Evolutionary conservation across 2,888 invertebrate genomes (phyloP).

Genomic region (Steromphala cineraria): DNA sequence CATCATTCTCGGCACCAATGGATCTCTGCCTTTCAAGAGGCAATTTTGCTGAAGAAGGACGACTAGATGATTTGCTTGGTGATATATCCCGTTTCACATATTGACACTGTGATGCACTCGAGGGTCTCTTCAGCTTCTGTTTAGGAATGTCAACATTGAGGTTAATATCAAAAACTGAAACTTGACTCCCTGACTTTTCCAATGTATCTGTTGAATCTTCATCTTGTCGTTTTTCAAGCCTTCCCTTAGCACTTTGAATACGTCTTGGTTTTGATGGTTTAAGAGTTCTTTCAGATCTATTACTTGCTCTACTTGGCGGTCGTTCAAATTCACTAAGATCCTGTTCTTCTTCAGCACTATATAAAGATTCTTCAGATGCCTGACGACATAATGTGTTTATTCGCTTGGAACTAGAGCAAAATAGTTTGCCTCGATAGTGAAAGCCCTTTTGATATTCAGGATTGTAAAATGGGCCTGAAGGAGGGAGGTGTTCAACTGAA

Average conservation of each 20-base stretch:
- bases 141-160: slow-evolving; percentile 3
- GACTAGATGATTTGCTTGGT: neutral
- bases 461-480: slow-evolving; percentile 8
- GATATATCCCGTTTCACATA: neutral
- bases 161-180: slow-evolving; percentile 25
- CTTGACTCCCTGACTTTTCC: neutral
- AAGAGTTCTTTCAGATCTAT: neutral
- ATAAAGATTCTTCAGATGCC: neutral
- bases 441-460: slow-evolving; percentile 38
- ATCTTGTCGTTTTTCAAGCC: slow-evolving; percentile 34
- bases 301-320: neutral
- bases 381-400: neutral
- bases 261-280: slow-evolving; percentile 23
- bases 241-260: slow-evolving; percentile 58
- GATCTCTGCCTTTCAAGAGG: neutral
- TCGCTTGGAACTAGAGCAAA: slow-evolving; percentile 43
- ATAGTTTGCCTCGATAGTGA: slow-evolving; percentile 50
- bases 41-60: slow-evolving; percentile 5
- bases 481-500: slow-evolving; percentile 15
- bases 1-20: neutral
- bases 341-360: neutral
- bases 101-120: neutral
- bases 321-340: neutral
- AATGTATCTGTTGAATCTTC: neutral
- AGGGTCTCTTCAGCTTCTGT: neutral